phyloP scores from a whole-genome alignment of 2,797 vertebrate species.

The Crypturellus tataupa region DNA sequence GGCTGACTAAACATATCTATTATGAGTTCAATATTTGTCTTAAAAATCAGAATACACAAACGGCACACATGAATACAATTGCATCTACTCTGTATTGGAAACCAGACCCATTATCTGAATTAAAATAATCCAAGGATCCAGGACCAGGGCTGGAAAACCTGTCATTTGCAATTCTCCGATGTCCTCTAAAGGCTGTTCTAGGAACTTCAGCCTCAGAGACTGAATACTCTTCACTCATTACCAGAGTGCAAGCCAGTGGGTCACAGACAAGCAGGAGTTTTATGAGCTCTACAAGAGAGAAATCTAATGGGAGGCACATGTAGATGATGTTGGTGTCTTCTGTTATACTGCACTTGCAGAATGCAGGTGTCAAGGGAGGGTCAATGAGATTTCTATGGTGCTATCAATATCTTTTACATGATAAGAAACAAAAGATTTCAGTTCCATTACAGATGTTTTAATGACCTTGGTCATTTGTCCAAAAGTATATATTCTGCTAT shows the following conservation, averaged over 20 bases:
- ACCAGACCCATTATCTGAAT: background rate
- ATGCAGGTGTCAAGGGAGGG: background rate
- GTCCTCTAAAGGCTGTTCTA: constrained; percentile 67
- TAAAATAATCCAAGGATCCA: background rate
- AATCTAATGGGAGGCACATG: background rate
- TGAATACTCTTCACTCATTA: background rate
- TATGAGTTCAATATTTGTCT: background rate
- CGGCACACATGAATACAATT: background rate
- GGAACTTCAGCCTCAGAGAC: constrained; percentile 51
- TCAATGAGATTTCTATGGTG: background rate
- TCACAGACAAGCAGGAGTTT: background rate
- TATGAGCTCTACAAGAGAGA: background rate
- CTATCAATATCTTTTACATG: background rate
- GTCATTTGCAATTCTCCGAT: constrained; percentile 57
- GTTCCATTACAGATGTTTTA: background rate
- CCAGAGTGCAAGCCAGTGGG: rapidly evolving
- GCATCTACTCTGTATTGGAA: background rate
- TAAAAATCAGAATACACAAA: background rate
- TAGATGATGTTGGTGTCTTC: rapidly evolving
- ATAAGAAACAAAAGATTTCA: background rate
- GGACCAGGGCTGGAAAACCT: background rate
- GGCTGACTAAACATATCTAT: background rate
- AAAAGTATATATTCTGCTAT: background rate
- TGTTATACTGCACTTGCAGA: background rate
- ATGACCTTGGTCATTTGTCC: background rate